phyloP scores from a whole-genome alignment of 2,797 vertebrate genomes.

The Coendou prehensilis region DNA sequence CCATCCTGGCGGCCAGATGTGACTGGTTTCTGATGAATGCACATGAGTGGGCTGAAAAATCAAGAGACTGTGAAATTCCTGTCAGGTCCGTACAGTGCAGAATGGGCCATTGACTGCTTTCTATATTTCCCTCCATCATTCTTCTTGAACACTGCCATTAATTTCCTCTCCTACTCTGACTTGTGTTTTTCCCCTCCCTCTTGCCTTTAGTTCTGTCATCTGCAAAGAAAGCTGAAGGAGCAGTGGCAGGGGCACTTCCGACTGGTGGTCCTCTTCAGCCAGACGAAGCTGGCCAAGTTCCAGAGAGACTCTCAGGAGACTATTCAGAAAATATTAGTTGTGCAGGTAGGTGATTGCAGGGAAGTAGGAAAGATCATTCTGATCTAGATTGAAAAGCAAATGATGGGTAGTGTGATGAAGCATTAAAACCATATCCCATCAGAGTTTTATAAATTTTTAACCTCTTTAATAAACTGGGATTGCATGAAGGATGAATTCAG shows the following conservation, averaged over 20 bases:
- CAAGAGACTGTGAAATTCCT: constrained; percentile 99
- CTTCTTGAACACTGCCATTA: constrained; percentile 99
- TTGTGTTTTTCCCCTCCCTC: constrained; percentile 90
- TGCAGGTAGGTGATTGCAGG: constrained; percentile 96
- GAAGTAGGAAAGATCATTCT: constrained; percentile 90
- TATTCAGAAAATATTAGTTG: constrained; percentile 97
- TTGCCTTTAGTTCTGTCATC: constrained; percentile 93
- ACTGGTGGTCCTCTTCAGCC: constrained; percentile 93
- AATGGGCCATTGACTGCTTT: constrained; percentile 99
- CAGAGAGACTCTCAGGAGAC: constrained; percentile 95
- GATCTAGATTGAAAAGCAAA: constrained; percentile 93
- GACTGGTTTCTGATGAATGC: constrained; percentile 99
- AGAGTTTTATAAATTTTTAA: constrained; percentile 93
- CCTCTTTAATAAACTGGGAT: constrained; percentile 92
- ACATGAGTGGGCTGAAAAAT: constrained; percentile 99
- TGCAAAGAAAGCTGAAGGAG: constrained; percentile 94
- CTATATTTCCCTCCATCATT: constrained; percentile 99
- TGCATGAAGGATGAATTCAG: constrained; percentile 91
- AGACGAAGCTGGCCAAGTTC: constrained; percentile 94
- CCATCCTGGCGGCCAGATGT: constrained; percentile 99
- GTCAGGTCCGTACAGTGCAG: constrained; percentile 99
- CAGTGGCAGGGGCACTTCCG: constrained; percentile 92
- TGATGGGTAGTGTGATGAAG: constrained; percentile 92
- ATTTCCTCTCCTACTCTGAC: constrained; percentile 99
- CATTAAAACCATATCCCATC: constrained; percentile 92